Conservation (phyloP, 2,113 vertebrate genomes). For the Limnothrissa miodon region DNA sequence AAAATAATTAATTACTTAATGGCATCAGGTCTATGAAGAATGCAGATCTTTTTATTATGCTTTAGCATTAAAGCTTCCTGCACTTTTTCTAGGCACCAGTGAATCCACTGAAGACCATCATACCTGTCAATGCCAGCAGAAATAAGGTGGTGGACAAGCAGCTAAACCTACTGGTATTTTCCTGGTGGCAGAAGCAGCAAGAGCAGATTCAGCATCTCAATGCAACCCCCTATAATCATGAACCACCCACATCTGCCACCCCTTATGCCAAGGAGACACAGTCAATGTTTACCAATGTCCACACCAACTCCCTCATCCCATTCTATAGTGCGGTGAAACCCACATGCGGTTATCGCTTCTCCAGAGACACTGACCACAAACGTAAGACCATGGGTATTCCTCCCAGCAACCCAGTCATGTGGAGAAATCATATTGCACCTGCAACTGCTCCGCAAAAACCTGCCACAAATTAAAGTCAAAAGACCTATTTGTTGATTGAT, state of each 20-base stretch:
- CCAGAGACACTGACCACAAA: slow-evolving; percentile 44
- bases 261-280: background rate
- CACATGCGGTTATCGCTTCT: slow-evolving; percentile 61
- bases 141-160: slow-evolving; percentile 31
- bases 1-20: background rate
- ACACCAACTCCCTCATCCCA: slow-evolving; percentile 61
- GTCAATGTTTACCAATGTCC: background rate
- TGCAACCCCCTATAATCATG: background rate
- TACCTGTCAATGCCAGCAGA: slow-evolving; percentile 23
- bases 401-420: slow-evolving; percentile 31
- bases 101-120: slow-evolving; percentile 28
- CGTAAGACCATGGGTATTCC: slow-evolving; percentile 43
- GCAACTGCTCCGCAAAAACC: background rate
- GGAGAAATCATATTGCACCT: slow-evolving; percentile 46
- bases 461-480: background rate
- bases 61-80: background rate
- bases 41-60: background rate
- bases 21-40: background rate
- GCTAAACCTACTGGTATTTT: slow-evolving; percentile 29
- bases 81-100: background rate
- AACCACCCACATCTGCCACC: background rate
- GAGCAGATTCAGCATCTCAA: background rate
- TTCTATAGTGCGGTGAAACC: slow-evolving; percentile 67
- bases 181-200: slow-evolving; percentile 7
- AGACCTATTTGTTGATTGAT: too few relatives aligned